Base-by-base conservation (phyloP, 2,113 vertebrate species). In the Polypterus senegalus region DNA sequence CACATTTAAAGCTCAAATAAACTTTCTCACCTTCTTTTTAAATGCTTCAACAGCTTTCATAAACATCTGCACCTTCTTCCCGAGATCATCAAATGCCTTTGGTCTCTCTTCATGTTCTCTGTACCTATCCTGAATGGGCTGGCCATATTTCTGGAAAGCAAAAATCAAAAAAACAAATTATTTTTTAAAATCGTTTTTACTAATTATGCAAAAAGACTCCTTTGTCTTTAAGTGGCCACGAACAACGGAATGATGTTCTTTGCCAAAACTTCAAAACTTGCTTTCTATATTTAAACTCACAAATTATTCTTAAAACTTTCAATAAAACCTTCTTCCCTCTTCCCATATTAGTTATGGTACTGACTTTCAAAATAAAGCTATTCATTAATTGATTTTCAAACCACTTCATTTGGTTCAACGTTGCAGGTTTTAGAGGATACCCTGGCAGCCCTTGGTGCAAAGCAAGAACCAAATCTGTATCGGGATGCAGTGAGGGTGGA, bases 91-190 rank as follows among this genome's bases (percentile, higher is more conserved):
- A 77, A 97, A 85, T 62, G 89, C 91, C 77, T 89, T 90, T 6
- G 92, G 93, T 71, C 93, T 88, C 73, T 95, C 92, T 69, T 91
- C 91, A 2, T 92, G 86, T 74, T 97, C 94, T 72, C 87, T 81
- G 69, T 89, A 85, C 27, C 89, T 83, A 44, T 92, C 87, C 68
- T 94, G 89, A 80, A 96, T 89, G 65, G 93, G 93, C 57, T 89
- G 88, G 62, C 92, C 92, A 73, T 89, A 84, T 79, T 83, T 91
- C 94, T 96, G 71, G 11, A 73, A 74, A 70, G 6, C 72, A 61
- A 60, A 45, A 54, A 67, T 27, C 2, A 58, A 47, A 10, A 7
- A 65, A 57, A 44, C 11, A 5, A 47, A 9, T 27, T 27, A 27
- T 27, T 27, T 4, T 5, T 45, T 4, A 2, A 11, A 27, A 44